Base-by-base conservation (phyloP, 37 sponge, comb jelly and placozoan genomes). In the Diacarnus erythraeanus region DNA sequence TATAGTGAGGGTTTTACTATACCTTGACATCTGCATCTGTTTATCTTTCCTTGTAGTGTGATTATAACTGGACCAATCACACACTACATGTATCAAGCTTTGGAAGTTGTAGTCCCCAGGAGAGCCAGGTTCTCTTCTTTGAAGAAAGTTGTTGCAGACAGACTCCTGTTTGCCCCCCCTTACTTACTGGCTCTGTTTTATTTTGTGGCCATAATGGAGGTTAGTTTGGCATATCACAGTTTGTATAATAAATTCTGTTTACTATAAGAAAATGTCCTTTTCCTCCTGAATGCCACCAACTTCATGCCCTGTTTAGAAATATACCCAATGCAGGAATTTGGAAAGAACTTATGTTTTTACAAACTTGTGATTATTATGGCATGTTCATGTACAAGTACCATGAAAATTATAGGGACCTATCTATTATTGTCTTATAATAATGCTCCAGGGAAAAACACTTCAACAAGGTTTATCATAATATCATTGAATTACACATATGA, bases 131-230 rank as follows among this genome's bases (percentile, higher is more conserved):
- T 64, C 29, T 88, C 87, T 3, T 47, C 72, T 34, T 33, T 86
- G 27, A 77, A 64, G 72, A 80, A 81, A 36, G 78, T 90, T 10
- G 23, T 86, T 36, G 23, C 80, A 29, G 91, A 90, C 29, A 72
- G 87, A 25, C 69, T 90, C 23, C 26, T 90, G 6, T 90, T 90
- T 71, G 78, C 77, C 33, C 91, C 91, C 22, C 91, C 91, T n/a
- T 86, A 76, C 42, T 81, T 90, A 6, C 40, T 86, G 10, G 40
- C 83, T 21, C 69, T 90, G 27, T 76, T 90, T 64, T 86, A 77
- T 74, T 57, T 75, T 34, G 75, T 86, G 59, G 91, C 87, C 1
- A 26, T 84, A 3, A 47, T 89, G 25, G 86, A 89, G 86, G 90
- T 89, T 30, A 71, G 69, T 39, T 33, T 31, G 22, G 69, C 34